Evolutionary conservation across 2,113 vertebrate genomes (phyloP).

Genomic region (Mesitornis unicolor): DNA sequence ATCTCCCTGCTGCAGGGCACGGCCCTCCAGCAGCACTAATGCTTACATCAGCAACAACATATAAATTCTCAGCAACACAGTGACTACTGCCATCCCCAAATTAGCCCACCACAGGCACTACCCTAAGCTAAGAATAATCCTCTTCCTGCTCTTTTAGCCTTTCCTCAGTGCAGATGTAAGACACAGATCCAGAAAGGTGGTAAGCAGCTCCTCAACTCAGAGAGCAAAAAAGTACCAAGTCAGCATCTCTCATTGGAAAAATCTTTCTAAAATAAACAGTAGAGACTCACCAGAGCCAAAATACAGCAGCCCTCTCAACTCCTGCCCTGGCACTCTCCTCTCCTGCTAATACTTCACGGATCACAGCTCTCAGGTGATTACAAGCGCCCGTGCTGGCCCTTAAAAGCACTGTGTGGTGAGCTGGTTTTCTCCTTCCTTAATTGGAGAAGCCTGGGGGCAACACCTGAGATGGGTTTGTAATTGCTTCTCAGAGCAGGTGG

Average conservation of each 20-base stretch:
- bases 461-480: not conserved
- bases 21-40: not conserved
- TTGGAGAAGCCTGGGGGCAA: not conserved
- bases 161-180: not conserved
- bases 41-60: not conserved
- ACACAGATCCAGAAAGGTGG: not conserved
- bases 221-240: not conserved
- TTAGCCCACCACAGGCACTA: not conserved
- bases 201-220: not conserved
- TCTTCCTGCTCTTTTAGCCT: not conserved
- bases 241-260: not conserved
- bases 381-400: not conserved
- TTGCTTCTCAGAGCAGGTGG: not conserved
- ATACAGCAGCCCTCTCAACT: rapidly evolving
- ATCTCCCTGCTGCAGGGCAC: not conserved
- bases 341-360: rapidly evolving
- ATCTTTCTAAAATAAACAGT: not conserved
- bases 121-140: not conserved
- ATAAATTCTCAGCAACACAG: rapidly evolving
- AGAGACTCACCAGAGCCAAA: not conserved
- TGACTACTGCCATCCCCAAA: not conserved
- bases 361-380: rapidly evolving
- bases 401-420: not conserved
- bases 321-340: rapidly evolving
- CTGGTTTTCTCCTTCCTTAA: not conserved